A percentile compares a stretch with the other conserved stretches of the same genome.
These are phyloP conservation scores for Pitangus sulphuratus DNA, from an alignment of 2,797 vertebrate genomes.

Conservation along the genomic window DNA sequence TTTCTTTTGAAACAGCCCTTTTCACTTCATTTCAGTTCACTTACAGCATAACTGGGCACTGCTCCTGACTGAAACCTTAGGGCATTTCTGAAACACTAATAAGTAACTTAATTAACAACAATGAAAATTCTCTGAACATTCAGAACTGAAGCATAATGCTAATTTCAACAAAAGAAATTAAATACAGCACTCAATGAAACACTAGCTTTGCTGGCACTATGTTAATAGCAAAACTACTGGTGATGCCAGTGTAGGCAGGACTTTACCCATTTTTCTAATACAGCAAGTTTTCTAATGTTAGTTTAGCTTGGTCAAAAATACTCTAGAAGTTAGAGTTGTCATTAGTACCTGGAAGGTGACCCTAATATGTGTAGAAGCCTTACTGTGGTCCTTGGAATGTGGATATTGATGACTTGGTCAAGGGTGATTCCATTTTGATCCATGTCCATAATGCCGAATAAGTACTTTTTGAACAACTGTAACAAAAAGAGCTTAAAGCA, in stretches of 20 bases:
- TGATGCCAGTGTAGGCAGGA: background rate
- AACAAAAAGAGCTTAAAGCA: constrained; percentile 29
- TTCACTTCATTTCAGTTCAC: background rate
- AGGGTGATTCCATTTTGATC: constrained; percentile 8
- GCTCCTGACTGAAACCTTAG: background rate
- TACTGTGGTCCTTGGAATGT: background rate
- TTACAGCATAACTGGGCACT: background rate
- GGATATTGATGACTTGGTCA: background rate
- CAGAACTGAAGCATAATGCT: background rate
- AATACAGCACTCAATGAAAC: background rate
- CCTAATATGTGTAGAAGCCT: background rate
- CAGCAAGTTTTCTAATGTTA: background rate
- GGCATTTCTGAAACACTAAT: background rate
- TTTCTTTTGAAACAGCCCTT: background rate
- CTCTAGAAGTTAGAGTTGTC: background rate
- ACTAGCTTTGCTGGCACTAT: background rate
- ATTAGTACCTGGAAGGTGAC: background rate
- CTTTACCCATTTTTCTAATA: background rate
- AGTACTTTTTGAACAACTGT: background rate
- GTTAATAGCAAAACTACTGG: background rate
- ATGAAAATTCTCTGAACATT: background rate
- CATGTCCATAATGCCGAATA: background rate
- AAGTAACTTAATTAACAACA: background rate
- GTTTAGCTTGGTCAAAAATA: background rate
- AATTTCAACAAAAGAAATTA: background rate